These are phyloP conservation scores for Anguilla anguilla DNA, from an alignment of 2,797 vertebrate genomes.

Conservation along the genomic window DNA sequence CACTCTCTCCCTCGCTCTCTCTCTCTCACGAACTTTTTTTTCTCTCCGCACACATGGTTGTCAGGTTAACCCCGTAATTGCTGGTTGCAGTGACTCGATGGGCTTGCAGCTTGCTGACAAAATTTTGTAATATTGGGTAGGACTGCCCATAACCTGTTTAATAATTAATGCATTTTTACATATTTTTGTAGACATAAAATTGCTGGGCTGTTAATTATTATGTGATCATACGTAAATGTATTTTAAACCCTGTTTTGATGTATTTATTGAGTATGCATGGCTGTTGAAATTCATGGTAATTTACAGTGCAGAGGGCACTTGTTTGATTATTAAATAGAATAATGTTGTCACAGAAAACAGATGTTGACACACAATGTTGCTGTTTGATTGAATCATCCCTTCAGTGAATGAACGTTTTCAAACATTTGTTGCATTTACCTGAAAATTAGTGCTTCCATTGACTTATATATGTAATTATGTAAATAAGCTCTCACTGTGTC, in stretches of 20 bases:
- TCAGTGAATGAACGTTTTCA: neutral
- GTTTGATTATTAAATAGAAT: neutral
- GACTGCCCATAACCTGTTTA: neutral
- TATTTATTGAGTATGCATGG: neutral
- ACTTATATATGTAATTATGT: neutral
- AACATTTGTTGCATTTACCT: neutral
- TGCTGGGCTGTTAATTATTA: neutral
- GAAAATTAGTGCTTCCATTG: neutral
- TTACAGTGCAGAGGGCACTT: neutral
- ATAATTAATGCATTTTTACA: neutral
- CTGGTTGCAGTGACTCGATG: neutral
- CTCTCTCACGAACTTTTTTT: constrained; percentile 10
- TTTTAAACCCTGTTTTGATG: neutral
- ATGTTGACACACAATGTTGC: neutral
- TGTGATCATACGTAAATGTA: neutral
- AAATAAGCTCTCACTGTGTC: neutral
- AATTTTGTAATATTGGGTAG: neutral
- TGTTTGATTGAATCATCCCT: neutral
- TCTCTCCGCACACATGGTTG: constrained; percentile 13
- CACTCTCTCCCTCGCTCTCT: neutral
- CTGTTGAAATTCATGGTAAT: neutral
- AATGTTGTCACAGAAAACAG: neutral
- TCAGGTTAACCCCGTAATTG: constrained; percentile 33
- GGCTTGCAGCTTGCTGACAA: neutral
- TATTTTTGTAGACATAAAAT: neutral